These are phyloP conservation scores for Ethmia dodecea DNA, from an alignment of 2,888 invertebrate genomes.

Conservation along the genomic window DNA sequence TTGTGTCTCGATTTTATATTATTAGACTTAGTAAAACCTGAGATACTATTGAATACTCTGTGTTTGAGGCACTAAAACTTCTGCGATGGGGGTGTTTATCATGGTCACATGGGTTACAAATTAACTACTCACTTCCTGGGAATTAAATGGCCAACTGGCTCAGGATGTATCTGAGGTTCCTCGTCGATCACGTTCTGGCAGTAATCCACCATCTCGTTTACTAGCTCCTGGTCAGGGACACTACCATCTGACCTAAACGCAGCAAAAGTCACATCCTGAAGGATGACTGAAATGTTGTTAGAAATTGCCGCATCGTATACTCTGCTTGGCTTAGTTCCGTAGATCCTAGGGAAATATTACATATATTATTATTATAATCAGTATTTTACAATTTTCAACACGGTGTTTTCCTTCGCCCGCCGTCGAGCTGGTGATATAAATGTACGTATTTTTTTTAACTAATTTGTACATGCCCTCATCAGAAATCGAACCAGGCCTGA, in stretches of 20 bases:
- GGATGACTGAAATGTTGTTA: constrained; percentile 26
- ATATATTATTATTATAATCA: background rate
- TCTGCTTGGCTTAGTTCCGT: constrained; percentile 36
- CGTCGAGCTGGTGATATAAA: no score
- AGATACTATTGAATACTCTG: no score
- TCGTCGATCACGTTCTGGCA: constrained; percentile 24
- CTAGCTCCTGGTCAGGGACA: constrained; percentile 12
- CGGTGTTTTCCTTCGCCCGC: no score
- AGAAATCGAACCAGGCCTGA: no score
- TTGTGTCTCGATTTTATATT: no score
- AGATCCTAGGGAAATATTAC: constrained; percentile 39
- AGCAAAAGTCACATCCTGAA: constrained; percentile 23
- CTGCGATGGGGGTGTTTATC: background rate
- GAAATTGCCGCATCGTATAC: constrained; percentile 29
- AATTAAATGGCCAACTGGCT: constrained; percentile 37
- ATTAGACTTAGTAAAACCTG: no score
- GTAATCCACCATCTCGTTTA: constrained; percentile 32
- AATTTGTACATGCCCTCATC: no score
- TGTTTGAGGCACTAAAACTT: no score
- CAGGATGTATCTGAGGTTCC: constrained; percentile 24
- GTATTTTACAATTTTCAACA: no score
- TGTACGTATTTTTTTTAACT: no score
- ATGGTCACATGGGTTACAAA: background rate
- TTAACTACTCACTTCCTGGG: constrained; percentile 25
- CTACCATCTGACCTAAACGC: constrained; percentile 27